phyloP scores from a whole-genome alignment of 2,113 vertebrate species.

The Garra rufa region DNA sequence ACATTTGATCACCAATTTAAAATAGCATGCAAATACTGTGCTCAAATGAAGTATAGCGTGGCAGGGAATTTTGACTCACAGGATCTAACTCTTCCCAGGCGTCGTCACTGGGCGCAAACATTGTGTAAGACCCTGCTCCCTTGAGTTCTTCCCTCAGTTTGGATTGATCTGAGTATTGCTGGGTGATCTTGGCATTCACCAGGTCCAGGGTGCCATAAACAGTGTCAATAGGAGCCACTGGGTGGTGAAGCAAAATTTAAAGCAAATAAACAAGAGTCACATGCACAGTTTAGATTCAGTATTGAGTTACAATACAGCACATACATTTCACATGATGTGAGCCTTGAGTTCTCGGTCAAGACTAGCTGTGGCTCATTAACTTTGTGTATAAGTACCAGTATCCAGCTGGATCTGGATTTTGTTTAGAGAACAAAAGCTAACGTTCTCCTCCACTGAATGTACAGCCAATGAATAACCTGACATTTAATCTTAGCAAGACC shows the following conservation, averaged over 20 bases:
- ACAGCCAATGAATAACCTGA: constrained; percentile 15
- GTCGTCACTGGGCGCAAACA: constrained; percentile 94
- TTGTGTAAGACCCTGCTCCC: constrained; percentile 87
- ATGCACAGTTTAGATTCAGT: background rate
- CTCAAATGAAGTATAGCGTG: background rate
- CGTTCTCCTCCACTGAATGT: background rate
- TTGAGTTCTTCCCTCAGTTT: constrained; percentile 86
- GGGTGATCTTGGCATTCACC: constrained; percentile 83
- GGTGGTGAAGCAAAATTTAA: constrained; percentile 31
- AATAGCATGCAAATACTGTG: background rate
- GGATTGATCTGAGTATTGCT: constrained; percentile 84
- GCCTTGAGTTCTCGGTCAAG: background rate
- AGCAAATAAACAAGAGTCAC: background rate
- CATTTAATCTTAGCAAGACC: constrained; percentile 14
- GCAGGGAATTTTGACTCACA: constrained; percentile 75
- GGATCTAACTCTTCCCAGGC: constrained; percentile 86
- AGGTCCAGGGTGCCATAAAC: constrained; percentile 91
- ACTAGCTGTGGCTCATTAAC: background rate
- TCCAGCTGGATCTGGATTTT: background rate
- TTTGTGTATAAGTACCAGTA: background rate
- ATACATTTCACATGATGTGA: background rate
- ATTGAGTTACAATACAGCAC: background rate
- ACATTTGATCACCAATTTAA: background rate
- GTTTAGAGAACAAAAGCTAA: constrained; percentile 20
- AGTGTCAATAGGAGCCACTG: constrained; percentile 94